Evolutionary conservation across 37 sponge, comb jelly and placozoan genomes (phyloP), one percentile per base, ranked within the genome.

Genomic region (Dysidea cf. avara): DNA sequence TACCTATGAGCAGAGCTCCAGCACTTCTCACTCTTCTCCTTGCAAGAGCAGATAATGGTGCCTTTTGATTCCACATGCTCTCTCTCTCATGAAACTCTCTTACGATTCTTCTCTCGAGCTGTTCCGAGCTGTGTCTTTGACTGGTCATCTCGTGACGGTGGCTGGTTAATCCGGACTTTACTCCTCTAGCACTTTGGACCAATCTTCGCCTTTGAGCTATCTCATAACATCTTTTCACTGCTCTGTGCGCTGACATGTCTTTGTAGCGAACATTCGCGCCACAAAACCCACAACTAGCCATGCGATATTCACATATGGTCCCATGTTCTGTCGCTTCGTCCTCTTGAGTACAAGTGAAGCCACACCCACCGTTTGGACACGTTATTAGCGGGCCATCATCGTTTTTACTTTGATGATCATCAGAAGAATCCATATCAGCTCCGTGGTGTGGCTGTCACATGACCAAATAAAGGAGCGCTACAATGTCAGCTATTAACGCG

Each of bases 181-280:
- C 61, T 28, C 61, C 60, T 30, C 77, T 52, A 1, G 85, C 90
- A 38, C 81, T 80, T 39, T 49, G 53, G 6, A 89, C 90, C 32
- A 75, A 66, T 11, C 79, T 26, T 39, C 85, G 29, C 59, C 80
- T 79, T 43, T 83, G 80, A 33, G 63, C 50, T 48, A 76, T 46
- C 47, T 89, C 90, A 36, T 55, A 79, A 76, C 89, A 89, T 38
- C 84, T 36, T 28, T 79, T 74, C 38, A 89, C 76, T 20, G 83
- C 80, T 24, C 83, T 78, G 50, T 89, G 89, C 11, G 75, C 81
- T 7, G 76, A 32, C 81, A 86, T 69, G 71, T 75, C 76, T 16
- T 80, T 68, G 11, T 55, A n/a, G 2, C 56, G 56, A 18, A 80
- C 61, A 25, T 68, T 51, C 28, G 50, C 34, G 12, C 73, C 68